These are phyloP conservation scores for Phoeniculus purpureus DNA, from an alignment of 2,797 vertebrate species.

Conservation along the genomic window DNA sequence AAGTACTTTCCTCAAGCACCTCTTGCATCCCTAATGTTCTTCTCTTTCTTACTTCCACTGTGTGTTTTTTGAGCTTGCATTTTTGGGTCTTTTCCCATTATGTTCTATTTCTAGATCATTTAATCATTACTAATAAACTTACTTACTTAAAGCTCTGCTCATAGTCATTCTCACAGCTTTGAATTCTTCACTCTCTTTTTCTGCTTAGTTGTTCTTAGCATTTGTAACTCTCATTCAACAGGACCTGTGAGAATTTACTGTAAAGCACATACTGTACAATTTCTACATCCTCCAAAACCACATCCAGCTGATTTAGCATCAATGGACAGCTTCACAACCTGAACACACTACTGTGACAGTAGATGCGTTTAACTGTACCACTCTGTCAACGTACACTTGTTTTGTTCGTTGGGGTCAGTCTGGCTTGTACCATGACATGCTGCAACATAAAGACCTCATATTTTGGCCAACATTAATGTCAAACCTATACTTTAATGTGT, in stretches of 20 bases:
- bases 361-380: background rate
- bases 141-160: background rate
- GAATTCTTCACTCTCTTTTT: background rate
- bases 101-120: background rate
- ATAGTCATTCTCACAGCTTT: background rate
- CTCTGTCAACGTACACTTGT: background rate
- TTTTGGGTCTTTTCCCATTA: background rate
- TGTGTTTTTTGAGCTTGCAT: background rate
- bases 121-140: background rate
- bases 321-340: background rate
- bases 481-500: background rate
- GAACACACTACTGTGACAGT: background rate
- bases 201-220: background rate
- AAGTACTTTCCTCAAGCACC: background rate
- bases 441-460: background rate
- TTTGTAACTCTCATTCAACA: background rate
- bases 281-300: background rate
- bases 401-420: background rate
- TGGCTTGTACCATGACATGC: background rate
- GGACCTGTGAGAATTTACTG: background rate
- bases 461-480: background rate
- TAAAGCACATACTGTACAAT: background rate
- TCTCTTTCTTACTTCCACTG: background rate
- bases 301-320: background rate
- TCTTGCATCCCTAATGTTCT: background rate